Conservation (phyloP, 2,113 vertebrate species). For the Cochlearius cochlearius region DNA sequence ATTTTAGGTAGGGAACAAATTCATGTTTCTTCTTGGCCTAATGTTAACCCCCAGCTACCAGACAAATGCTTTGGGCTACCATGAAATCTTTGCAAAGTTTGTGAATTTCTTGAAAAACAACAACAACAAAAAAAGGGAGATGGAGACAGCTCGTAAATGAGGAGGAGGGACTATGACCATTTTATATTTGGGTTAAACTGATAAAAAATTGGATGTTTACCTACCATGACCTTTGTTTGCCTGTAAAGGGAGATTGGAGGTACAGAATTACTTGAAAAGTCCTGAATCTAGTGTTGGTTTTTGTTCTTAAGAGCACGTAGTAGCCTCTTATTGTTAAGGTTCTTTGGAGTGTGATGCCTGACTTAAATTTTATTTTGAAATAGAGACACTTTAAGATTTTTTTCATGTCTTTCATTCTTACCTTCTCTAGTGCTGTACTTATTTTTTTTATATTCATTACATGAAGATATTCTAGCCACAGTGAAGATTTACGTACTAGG, state of each 20-base stretch:
- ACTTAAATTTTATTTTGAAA: not conserved
- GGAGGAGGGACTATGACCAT: not conserved
- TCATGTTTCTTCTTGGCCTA: not conserved
- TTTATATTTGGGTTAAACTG: not conserved
- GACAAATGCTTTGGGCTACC: not conserved
- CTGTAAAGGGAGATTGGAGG: not conserved
- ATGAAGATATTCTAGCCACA: not conserved
- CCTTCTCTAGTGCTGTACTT: not conserved
- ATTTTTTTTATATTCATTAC: not conserved
- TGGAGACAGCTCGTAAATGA: not conserved
- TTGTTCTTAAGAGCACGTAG: not conserved
- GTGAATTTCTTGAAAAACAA: not conserved
- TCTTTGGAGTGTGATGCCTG: not conserved
- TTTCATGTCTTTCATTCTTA: not conserved
- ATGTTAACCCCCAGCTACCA: not conserved
- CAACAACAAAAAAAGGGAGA: not conserved
- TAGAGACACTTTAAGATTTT: not conserved
- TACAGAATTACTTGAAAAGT: not conserved
- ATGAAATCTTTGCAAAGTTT: not conserved
- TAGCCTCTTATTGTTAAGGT: not conserved
- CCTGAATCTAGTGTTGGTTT: not conserved
- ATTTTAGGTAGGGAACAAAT: not conserved
- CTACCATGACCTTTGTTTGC: not conserved
- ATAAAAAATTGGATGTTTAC: not conserved
- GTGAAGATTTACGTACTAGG: not conserved